Percentiles rank a stretch among this genome's conserved stretches.
Evolutionary conservation across 1,140 invertebrate genomes (phyloP).

Genomic region (Linepithema humile): DNA sequence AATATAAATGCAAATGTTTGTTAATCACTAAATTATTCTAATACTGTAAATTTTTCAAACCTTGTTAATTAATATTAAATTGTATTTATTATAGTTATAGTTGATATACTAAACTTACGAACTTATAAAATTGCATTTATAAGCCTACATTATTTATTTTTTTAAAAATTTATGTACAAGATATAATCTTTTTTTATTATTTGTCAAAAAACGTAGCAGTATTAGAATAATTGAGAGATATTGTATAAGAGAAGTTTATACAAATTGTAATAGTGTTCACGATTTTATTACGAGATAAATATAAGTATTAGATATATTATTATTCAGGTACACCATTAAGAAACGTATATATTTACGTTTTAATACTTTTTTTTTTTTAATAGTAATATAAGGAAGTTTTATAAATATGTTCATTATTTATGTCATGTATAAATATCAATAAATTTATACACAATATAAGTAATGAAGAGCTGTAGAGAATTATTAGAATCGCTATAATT

Average conservation of each 20-base stretch:
- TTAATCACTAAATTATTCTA: conserved; percentile 32
- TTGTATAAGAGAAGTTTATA: conserved; percentile 24
- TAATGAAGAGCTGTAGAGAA: neutral
- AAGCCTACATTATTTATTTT: neutral
- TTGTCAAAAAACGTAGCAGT: neutral
- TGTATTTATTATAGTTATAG: neutral
- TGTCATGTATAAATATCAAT: conserved; percentile 16
- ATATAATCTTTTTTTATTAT: neutral
- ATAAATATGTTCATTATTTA: conserved; percentile 21
- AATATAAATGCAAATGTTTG: conserved; percentile 17
- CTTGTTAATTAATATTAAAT: conserved; percentile 27
- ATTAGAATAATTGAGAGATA: conserved; percentile 17
- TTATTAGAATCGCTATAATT: neutral
- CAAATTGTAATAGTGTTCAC: conserved; percentile 26
- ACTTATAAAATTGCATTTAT: neutral
- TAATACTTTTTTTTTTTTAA: conserved; percentile 8
- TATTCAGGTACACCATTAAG: neutral
- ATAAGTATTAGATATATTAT: conserved; percentile 2
- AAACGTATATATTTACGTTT: conserved; percentile 8
- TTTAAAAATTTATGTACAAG: conserved; percentile 1
- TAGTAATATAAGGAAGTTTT: neutral
- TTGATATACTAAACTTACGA: conserved; percentile 1
- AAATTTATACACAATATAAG: conserved; percentile 4
- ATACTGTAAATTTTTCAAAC: conserved; percentile 9
- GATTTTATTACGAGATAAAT: neutral